Conservation (phyloP, 2,888 invertebrate species). For the Pseudococcus viburni region DNA sequence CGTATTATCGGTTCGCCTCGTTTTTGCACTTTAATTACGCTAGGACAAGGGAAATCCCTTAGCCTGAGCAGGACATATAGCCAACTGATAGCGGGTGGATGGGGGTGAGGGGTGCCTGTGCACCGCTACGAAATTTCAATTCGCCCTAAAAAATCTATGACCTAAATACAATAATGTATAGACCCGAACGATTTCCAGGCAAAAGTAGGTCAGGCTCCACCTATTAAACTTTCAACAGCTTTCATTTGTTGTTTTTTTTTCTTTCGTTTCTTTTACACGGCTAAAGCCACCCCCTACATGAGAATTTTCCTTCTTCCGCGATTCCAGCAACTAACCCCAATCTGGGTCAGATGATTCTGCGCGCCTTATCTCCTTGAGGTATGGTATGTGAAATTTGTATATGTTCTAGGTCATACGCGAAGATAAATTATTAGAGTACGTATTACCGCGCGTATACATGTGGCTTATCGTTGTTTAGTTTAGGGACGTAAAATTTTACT, state of each 20-base stretch:
- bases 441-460: conserved; percentile 36
- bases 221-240: conserved; percentile 61
- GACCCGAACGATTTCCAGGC: conserved; percentile 64
- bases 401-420: conserved; percentile 61
- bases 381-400: conserved; percentile 63
- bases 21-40: neutral
- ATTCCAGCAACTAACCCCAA: conserved; percentile 56
- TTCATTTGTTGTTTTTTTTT: conserved; percentile 51
- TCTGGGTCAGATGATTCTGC: conserved; percentile 66
- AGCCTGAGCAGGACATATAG: neutral
- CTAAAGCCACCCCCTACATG: conserved; percentile 50
- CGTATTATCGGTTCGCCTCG: conserved; percentile 2
- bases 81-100: neutral
- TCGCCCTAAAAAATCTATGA: conserved; percentile 62
- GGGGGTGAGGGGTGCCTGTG: neutral
- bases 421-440: conserved; percentile 56
- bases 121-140: conserved; percentile 37
- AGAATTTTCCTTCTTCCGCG: conserved; percentile 48
- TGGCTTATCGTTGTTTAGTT: conserved; percentile 39
- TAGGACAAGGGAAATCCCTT: conserved; percentile 28
- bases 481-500: conserved; percentile 32
- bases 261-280: conserved; percentile 33
- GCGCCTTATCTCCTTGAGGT: conserved; percentile 60
- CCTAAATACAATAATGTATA: conserved; percentile 56
- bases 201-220: conserved; percentile 65